Evolutionary conservation across 2,888 invertebrate genomes (phyloP), one percentile per base, ranked within the genome.

Genomic region (Chrysolina americana): DNA sequence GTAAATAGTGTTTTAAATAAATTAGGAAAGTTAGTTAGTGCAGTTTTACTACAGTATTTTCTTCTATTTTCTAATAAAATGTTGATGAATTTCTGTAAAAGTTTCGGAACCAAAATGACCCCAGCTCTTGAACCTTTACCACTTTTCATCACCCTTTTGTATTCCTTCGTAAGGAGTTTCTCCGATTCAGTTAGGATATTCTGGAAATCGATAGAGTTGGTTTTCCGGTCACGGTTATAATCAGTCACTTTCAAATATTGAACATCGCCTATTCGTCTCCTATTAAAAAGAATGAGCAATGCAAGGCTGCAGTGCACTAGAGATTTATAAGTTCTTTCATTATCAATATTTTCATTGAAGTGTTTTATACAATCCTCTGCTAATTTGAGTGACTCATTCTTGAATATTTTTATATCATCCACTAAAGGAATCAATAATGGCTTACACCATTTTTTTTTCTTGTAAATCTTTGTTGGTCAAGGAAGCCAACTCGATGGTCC

Each of bases 91-190:
- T 74, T 73, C 75, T 83, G 77, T 17, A 83, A 19, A n/a, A 73
- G 19, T 68, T 80, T 70, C 10, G 82, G 84, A 53, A 84, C 65
- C 48, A 84, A 74, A 56, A 83, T 81, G 1, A 83, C 83, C 5
- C 83, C 82, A 17, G 79, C 81, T 72, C 81, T 76, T 41, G 77
- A 19, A n/a, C 81, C 82, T 70, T 82, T 81, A 10, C 80, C 80
- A 70, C 78, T 76, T 68, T 79, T 82, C 36, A 81, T 36, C 9
- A 82, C 79, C 56, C 80, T 64, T 76, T 78, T 81, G 66, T 80
- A 81, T 71, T 78, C 76, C 41, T 19, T 75, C 10, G 80, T 78
- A 21, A 81, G 65, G 19, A 74, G 21, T 74, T 72, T 77, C 72
- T 79, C 79, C n/a, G 76, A 59, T 70, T 73, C 76, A 10, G 75